These are phyloP conservation scores for Malurus cyaneus DNA, from an alignment of 2,113 vertebrate species.

Conservation along the genomic window DNA sequence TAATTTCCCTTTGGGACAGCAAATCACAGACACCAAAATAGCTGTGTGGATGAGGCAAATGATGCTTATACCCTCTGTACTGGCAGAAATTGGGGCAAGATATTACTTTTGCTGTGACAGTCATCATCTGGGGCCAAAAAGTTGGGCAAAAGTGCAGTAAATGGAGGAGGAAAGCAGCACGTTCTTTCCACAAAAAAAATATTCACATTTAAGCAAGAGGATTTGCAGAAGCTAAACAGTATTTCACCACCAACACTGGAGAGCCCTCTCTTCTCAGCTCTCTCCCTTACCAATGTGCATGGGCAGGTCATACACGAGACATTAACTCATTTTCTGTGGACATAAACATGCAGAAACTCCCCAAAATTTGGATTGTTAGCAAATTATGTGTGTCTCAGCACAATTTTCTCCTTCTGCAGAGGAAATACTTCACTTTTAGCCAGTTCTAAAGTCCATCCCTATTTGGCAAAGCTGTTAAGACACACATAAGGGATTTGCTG, in stretches of 20 bases:
- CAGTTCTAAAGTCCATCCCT: constrained; percentile 1
- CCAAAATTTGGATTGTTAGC: constrained; percentile 6
- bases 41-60: background rate
- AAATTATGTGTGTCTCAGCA: constrained; percentile 22
- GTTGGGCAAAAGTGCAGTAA: background rate
- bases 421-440: constrained; percentile 46
- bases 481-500: constrained; percentile 1
- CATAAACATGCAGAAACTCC: background rate
- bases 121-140: background rate
- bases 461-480: constrained; percentile 34
- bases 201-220: background rate
- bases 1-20: background rate
- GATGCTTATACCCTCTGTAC: background rate
- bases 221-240: background rate
- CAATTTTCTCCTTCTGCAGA: constrained; percentile 20
- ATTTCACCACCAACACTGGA: background rate
- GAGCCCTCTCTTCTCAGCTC: background rate
- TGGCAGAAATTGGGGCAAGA: background rate
- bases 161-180: background rate
- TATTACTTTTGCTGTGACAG: background rate
- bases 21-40: background rate
- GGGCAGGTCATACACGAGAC: background rate
- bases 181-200: background rate
- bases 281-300: background rate
- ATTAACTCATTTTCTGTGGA: background rate